Percentiles rank a stretch among this genome's conserved stretches.
These are phyloP conservation scores for Scaptomyza cyrtandrae DNA, from an alignment of 2,888 invertebrate genomes.

Conservation along the genomic window DNA sequence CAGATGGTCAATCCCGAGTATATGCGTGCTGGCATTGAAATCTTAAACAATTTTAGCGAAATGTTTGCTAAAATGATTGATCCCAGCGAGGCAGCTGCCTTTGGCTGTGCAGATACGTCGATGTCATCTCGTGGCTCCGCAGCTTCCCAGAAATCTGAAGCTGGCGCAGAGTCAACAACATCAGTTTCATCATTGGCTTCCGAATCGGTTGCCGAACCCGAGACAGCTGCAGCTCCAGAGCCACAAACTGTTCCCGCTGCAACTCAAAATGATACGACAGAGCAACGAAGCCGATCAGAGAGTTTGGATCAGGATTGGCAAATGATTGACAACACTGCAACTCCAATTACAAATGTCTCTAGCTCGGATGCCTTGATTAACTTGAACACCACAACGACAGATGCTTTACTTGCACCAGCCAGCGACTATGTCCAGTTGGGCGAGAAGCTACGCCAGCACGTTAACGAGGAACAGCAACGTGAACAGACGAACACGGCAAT, in stretches of 20 bases:
- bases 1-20: conserved; percentile 81
- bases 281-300: conserved; percentile 55
- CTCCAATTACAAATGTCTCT: conserved; percentile 31
- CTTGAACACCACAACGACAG: conserved; percentile 40
- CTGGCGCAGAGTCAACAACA: conserved; percentile 20
- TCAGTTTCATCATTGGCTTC: conserved; percentile 6
- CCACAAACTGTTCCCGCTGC: background rate
- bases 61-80: conserved; percentile 84
- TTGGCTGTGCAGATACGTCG: conserved; percentile 42
- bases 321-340: conserved; percentile 72
- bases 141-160: conserved; percentile 23
- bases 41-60: conserved; percentile 83
- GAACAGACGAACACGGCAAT: conserved; percentile 44
- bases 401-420: conserved; percentile 28
- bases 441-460: conserved; percentile 74
- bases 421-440: conserved; percentile 71
- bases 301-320: conserved; percentile 81
- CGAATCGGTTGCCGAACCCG: conserved; percentile 10
- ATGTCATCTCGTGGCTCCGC: conserved; percentile 30
- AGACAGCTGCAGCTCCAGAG: background rate
- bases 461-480: conserved; percentile 66
- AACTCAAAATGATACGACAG: conserved; percentile 9
- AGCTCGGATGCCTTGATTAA: conserved; percentile 56
- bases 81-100: conserved; percentile 68
- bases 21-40: conserved; percentile 82